Base-by-base conservation (phyloP, 53 echinoderm and acorn worm genomes). In the Echinarachnius parma region DNA sequence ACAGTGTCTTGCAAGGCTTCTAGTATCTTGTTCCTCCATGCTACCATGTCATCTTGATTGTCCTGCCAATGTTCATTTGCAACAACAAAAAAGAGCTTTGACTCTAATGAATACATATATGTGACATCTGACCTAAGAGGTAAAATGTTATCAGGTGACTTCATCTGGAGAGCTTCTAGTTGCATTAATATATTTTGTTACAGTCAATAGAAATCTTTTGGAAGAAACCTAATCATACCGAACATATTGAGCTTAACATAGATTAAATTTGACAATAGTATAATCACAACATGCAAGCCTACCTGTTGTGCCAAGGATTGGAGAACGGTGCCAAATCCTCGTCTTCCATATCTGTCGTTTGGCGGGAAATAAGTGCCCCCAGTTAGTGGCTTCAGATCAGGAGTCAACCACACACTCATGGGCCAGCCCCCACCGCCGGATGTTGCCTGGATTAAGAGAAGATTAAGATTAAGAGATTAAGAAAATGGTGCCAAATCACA, bases 401-500 rank as follows among this genome's bases (percentile, higher is more conserved):
- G 98, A 71, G 98, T 98, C 83, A 98, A 66, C 98, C 98, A 98
- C 7, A 98, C 98, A 72, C 88, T 98, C 98, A 98, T 98, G 4
- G 98, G 98, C 98, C 98, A 98, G 13, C 98, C 98, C 47, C 91
- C 91, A 20, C 98, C 98, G 34, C 91, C 98, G 25, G 85, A 75
- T 31, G 98, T 88, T 44, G 98, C 91, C 98, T 98, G 54, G 7
- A 35, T 42, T 54, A 52, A 65, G 46, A 21, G 19, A 14, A 7
- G 1, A 9, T 9, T 22, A 53, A n/a, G n/a, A n/a, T n/a, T n/a
- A n/a, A n/a, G n/a, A 76, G 22, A 82, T 81, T 29, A 59, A 36
- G 13, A 98, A 62, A 25, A 98, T 85, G 2, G 88, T 91, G 21
- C 75, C 82, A 68, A 98, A 98, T 4, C 98, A 91, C 33, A 91